A percentile compares a stretch with the other conserved stretches of the same genome.
These are phyloP conservation scores for Eulemur rufifrons DNA, from an alignment of 2,113 vertebrate species.

Conservation along the genomic window DNA sequence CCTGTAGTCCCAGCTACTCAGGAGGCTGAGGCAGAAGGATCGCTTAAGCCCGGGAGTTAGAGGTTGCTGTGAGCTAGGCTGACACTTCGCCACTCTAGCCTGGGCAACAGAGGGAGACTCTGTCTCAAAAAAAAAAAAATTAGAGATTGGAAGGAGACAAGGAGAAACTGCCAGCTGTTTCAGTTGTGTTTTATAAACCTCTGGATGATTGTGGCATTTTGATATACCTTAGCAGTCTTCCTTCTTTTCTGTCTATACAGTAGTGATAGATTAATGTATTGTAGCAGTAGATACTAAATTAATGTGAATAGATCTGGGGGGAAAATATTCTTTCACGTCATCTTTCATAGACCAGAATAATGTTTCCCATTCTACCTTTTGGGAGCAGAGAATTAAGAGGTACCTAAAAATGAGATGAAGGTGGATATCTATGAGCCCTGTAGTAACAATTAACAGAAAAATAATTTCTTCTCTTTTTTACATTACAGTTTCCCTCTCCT, in stretches of 20 bases:
- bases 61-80: no score
- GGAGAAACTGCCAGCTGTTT: background rate
- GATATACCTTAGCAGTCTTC: background rate
- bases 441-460: constrained; percentile 22
- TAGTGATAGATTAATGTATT: background rate
- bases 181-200: constrained; percentile 23
- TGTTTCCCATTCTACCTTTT: constrained; percentile 29
- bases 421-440: background rate
- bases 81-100: no score
- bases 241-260: background rate
- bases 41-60: no score
- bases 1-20: no score
- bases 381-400: constrained; percentile 10
- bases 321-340: background rate
- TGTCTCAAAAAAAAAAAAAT: background rate
- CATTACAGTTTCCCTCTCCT: background rate
- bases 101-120: no score
- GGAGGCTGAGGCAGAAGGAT: no score
- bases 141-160: background rate
- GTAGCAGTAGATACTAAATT: background rate
- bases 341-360: background rate
- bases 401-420: constrained; percentile 20
- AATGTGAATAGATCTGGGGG: background rate
- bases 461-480: background rate
- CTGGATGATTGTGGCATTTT: background rate